phyloP scores from a whole-genome alignment of 2,797 vertebrate genomes.

The Sebastes matsubarae region DNA sequence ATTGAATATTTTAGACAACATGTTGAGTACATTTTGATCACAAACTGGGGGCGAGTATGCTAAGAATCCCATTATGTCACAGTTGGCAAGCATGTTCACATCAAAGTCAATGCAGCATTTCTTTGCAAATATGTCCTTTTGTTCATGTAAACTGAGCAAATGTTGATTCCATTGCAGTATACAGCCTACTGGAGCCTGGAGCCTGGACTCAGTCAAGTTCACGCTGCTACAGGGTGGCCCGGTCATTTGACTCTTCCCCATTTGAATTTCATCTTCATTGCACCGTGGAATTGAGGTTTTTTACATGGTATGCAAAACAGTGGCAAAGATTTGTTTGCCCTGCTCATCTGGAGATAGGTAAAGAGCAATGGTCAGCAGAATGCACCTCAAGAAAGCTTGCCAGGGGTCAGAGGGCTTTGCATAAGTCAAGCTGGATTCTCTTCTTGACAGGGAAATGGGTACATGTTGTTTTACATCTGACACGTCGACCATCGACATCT shows the following conservation, averaged over 20 bases:
- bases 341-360: conserved; percentile 43
- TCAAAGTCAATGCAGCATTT: conserved; percentile 1
- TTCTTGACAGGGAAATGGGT: conserved; percentile 40
- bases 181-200: conserved; percentile 17
- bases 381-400: conserved; percentile 40
- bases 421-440: conserved; percentile 55
- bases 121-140: conserved; percentile 29
- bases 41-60: background rate
- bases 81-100: conserved; percentile 7
- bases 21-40: background rate
- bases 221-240: conserved; percentile 13
- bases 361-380: conserved; percentile 61
- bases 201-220: conserved; percentile 47
- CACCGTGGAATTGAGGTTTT: conserved; percentile 48
- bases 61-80: background rate
- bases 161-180: conserved; percentile 4
- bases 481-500: conserved; percentile 30
- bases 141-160: conserved; percentile 28
- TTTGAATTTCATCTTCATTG: conserved; percentile 65
- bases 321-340: conserved; percentile 70
- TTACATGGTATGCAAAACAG: conserved; percentile 69
- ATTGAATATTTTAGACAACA: background rate
- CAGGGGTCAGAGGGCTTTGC: conserved; percentile 67
- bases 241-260: conserved; percentile 58
- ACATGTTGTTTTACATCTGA: conserved; percentile 59